phyloP scores from a whole-genome alignment of 2,888 invertebrate genomes.

The Cantharis flavilabris region DNA sequence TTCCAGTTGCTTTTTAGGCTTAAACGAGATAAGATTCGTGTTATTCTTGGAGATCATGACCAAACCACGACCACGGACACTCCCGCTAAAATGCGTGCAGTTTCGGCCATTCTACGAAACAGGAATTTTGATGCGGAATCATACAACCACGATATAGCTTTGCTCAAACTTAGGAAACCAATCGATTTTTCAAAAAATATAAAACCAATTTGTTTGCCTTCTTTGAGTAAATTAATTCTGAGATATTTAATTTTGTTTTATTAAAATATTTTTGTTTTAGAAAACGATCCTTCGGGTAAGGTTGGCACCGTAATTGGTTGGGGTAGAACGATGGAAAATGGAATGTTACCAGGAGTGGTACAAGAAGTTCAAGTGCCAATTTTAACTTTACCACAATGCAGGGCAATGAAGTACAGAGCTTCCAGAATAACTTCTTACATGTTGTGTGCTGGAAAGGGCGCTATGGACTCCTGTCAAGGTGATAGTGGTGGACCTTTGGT shows the following conservation, averaged over 20 bases:
- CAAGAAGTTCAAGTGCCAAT: conserved; percentile 87
- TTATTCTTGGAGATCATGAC: conserved; percentile 84
- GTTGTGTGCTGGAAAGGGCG: conserved; percentile 83
- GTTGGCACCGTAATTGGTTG: conserved; percentile 83
- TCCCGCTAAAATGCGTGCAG: conserved; percentile 80
- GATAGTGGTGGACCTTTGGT: conserved; percentile 86
- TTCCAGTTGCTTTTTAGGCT: conserved; percentile 59
- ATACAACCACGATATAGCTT: conserved; percentile 85
- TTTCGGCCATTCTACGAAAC: conserved; percentile 77
- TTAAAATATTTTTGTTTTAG: conserved; percentile 47
- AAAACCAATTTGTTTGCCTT: conserved; percentile 77
- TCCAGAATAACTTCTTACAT: conserved; percentile 82
- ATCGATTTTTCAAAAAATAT: conserved; percentile 77
- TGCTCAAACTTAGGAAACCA: conserved; percentile 76
- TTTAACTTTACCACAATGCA: conserved; percentile 75
- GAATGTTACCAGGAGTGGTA: conserved; percentile 75
- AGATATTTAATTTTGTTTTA: neutral
- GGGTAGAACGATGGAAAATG: conserved; percentile 84
- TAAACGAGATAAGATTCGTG: conserved; percentile 78
- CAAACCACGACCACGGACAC: conserved; percentile 79
- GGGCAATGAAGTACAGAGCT: conserved; percentile 82
- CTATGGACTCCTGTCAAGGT: conserved; percentile 86
- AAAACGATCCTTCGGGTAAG: conserved; percentile 70
- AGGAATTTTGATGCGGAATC: conserved; percentile 83
- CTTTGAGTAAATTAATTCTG: neutral